Conservation (phyloP, 53 echinoderm and acorn worm genomes). For the Stichopus horrens region DNA sequence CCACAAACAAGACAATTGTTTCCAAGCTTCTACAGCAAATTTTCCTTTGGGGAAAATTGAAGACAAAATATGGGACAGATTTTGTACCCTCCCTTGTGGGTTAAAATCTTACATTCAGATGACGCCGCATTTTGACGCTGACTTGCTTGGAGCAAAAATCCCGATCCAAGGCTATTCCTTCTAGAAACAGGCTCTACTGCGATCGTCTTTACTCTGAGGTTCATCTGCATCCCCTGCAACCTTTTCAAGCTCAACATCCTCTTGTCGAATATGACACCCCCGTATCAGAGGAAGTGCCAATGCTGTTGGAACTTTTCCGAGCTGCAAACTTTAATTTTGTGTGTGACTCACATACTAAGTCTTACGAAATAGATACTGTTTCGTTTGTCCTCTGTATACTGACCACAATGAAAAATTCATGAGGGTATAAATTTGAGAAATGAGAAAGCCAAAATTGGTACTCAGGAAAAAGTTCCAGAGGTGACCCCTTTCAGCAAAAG, state of each 20-base stretch:
- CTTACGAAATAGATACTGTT: too few species aligned
- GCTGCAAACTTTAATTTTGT: too few species aligned
- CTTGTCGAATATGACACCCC: constrained; percentile 28
- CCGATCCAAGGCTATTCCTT: not conserved
- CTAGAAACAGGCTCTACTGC: not conserved
- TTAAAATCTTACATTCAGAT: not conserved
- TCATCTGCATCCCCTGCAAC: not conserved
- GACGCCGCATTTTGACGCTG: not conserved
- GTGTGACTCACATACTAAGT: too few species aligned
- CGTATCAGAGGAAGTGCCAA: constrained; percentile 3
- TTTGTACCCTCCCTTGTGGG: not conserved
- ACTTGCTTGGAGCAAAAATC: not conserved
- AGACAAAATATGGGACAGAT: not conserved
- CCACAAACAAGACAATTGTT: not conserved
- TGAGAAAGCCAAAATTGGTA: too few species aligned
- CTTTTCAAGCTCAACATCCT: not conserved
- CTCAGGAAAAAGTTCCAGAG: too few species aligned
- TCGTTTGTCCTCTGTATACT: not conserved
- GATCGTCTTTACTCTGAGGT: not conserved
- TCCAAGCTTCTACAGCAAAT: not conserved
- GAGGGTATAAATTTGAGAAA: not conserved
- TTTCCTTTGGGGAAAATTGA: not conserved
- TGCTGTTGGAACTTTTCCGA: constrained; percentile 1
- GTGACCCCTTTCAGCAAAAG: too few species aligned
- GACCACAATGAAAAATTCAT: constrained; percentile 32